Percentiles rank a stretch among this genome's conserved stretches.
phyloP scores from a whole-genome alignment of 2,797 vertebrate species.

The Pangasius larnaudii region DNA sequence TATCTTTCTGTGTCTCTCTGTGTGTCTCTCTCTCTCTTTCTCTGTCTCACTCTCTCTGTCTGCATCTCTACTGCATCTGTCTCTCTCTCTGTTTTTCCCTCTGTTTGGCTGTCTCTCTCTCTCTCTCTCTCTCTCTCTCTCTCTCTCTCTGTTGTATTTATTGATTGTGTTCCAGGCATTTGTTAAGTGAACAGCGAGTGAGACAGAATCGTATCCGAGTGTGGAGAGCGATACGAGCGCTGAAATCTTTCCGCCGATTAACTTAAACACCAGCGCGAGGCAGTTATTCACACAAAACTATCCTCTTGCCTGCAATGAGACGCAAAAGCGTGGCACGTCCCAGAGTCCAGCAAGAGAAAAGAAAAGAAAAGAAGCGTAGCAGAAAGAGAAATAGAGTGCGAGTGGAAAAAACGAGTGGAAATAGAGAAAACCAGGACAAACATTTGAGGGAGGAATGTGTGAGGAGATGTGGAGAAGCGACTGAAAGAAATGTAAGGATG shows the following conservation, averaged over 20 bases:
- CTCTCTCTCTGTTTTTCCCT: neutral
- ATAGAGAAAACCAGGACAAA: neutral
- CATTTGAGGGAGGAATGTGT: constrained; percentile 8
- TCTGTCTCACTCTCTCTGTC: neutral
- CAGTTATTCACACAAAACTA: neutral
- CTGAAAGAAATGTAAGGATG: constrained; percentile 59
- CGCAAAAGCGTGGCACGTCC: neutral
- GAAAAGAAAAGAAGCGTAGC: constrained; percentile 55
- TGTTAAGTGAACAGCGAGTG: neutral
- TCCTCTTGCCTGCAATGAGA: too few species aligned
- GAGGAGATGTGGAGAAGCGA: constrained; percentile 31
- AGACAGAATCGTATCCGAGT: neutral
- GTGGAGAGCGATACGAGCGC: neutral
- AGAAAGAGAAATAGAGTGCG: constrained; percentile 57
- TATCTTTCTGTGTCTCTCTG: too few species aligned
- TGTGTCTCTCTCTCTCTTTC: neutral
- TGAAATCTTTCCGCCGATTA: neutral
- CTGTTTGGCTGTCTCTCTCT: too few species aligned
- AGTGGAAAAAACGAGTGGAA: constrained; percentile 58
- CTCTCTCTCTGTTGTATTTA: neutral
- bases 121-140: too few species aligned
- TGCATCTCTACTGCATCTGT: neutral
- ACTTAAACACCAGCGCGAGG: neutral
- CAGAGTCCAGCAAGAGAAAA: neutral
- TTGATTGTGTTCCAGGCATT: neutral